Conservation (phyloP, 2,797 vertebrate species). For the Diceros bicornis region DNA sequence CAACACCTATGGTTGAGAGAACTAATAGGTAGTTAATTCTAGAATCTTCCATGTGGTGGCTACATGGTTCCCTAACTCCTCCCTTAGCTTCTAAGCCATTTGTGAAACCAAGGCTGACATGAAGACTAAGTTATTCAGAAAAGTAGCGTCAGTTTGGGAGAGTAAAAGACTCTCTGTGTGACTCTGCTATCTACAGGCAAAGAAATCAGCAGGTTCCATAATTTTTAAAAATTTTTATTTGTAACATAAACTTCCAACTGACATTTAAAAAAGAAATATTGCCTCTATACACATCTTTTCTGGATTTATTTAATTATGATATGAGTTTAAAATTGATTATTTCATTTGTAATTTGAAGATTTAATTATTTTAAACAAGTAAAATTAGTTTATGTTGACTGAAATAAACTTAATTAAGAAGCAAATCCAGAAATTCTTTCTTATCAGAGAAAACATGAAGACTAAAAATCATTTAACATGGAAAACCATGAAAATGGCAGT, state of each 20-base stretch:
- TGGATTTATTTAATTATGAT: slow-evolving; percentile 7
- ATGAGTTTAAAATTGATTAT: background rate
- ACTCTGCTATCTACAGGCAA: background rate
- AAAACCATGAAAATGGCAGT: slow-evolving; percentile 50
- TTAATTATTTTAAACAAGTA: slow-evolving; percentile 50
- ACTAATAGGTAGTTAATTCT: background rate
- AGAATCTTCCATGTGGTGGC: background rate
- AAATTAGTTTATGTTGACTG: slow-evolving; percentile 37
- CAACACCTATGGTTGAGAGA: background rate
- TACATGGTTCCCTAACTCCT: background rate
- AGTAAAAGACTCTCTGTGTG: background rate
- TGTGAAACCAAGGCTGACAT: background rate
- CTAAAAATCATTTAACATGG: background rate
- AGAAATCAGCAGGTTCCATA: background rate
- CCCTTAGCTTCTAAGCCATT: background rate
- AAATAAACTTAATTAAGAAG: slow-evolving; percentile 30
- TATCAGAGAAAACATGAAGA: slow-evolving; percentile 48
- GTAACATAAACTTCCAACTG: background rate
- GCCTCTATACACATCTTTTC: background rate
- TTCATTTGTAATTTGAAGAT: slow-evolving; percentile 41
- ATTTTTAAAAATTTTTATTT: background rate
- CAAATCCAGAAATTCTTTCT: slow-evolving; percentile 41
- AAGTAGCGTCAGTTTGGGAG: background rate
- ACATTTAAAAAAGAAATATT: background rate
- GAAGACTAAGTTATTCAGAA: background rate